Evolutionary conservation across 2,797 vertebrate species (phyloP).

Genomic region (Oryzias sinensis): DNA sequence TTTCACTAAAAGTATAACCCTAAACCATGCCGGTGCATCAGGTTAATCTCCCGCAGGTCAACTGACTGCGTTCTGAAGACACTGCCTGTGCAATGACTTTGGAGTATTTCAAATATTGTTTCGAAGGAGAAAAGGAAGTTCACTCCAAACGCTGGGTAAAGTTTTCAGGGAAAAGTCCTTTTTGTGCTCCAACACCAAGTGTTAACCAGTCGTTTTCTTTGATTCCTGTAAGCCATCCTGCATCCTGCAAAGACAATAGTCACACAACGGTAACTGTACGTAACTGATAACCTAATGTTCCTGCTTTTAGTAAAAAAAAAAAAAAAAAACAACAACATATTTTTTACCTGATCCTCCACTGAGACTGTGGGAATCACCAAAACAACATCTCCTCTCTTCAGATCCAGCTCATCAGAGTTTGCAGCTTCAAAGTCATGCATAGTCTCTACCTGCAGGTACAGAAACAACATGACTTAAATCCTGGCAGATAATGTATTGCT

Average conservation of each 20-base stretch:
- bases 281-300: neutral
- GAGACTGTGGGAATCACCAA: constrained; percentile 87
- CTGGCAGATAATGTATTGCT: neutral
- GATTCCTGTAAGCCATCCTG: constrained; percentile 94
- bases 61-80: constrained; percentile 66
- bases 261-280: no score
- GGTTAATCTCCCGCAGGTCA: constrained; percentile 11
- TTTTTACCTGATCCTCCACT: constrained; percentile 88
- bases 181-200: constrained; percentile 76
- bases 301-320: neutral
- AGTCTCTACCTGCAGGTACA: constrained; percentile 84
- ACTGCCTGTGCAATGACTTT: constrained; percentile 55
- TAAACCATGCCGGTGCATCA: neutral
- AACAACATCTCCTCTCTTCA: constrained; percentile 89
- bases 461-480: neutral
- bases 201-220: constrained; percentile 89
- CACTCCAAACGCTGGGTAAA: constrained; percentile 86
- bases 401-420: constrained; percentile 90
- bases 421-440: constrained; percentile 96
- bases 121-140: neutral
- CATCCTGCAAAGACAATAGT: constrained; percentile 79
- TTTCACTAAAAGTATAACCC: no score
- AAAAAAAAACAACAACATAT: no score
- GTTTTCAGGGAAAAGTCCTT: constrained; percentile 97
- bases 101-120: constrained; percentile 16